These are phyloP conservation scores for Scomber colias DNA, from an alignment of 2,113 vertebrate genomes.

Conservation along the genomic window DNA sequence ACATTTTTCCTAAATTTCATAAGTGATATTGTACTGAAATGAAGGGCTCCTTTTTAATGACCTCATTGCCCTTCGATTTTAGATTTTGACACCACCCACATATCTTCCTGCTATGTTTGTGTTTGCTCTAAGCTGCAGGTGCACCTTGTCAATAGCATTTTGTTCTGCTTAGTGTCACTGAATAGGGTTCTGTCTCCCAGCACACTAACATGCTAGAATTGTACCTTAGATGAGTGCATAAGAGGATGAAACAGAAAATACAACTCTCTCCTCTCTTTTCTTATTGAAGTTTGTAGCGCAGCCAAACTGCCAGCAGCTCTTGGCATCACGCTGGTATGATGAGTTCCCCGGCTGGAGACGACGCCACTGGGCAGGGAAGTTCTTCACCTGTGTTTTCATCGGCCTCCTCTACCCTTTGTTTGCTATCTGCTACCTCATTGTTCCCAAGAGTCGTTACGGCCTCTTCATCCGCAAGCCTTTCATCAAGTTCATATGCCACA, in stretches of 20 bases:
- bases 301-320: constrained; percentile 98
- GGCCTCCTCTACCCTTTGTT: constrained; percentile 95
- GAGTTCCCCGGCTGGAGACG: constrained; percentile 98
- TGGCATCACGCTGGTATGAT: constrained; percentile 97
- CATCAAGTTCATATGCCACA: constrained; percentile 99
- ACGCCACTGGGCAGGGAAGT: constrained; percentile 97
- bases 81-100: neutral
- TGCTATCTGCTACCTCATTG: constrained; percentile 94
- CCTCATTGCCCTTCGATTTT: neutral
- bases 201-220: neutral
- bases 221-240: neutral
- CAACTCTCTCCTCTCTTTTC: neutral
- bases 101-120: constrained; percentile 14
- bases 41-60: neutral
- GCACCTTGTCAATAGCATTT: neutral
- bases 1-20: too few relatives aligned
- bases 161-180: constrained; percentile 10
- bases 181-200: neutral
- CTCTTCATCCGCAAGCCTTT: constrained; percentile 99
- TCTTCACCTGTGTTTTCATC: constrained; percentile 96
- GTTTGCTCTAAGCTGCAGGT: constrained; percentile 16
- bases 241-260: constrained; percentile 7
- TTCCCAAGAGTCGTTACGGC: constrained; percentile 96
- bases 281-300: constrained; percentile 94
- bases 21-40: too few relatives aligned